These are phyloP conservation scores for Pristis pectinata DNA, from an alignment of 2,797 vertebrate genomes.

Conservation along the genomic window DNA sequence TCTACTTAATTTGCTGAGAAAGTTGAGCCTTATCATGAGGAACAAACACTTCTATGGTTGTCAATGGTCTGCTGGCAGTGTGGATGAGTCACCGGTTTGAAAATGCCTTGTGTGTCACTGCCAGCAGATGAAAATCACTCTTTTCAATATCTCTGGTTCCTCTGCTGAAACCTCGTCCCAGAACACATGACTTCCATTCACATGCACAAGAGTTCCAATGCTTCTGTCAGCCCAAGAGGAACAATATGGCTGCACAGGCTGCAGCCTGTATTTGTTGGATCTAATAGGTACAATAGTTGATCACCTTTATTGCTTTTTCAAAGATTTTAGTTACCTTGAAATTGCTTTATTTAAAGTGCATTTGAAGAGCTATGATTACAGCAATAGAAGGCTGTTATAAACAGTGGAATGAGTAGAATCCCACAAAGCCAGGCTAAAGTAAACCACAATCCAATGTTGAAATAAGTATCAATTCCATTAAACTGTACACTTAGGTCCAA, in stretches of 20 bases:
- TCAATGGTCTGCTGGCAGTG: not conserved
- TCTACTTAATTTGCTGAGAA: not conserved
- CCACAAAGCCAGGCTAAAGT: not conserved
- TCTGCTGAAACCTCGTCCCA: not conserved
- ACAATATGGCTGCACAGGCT: not conserved
- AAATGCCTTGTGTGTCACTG: not conserved
- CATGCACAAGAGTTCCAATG: not conserved
- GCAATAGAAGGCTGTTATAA: not conserved
- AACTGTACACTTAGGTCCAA: not conserved
- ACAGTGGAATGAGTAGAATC: not conserved
- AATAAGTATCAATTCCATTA: not conserved
- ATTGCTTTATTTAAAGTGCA: not conserved
- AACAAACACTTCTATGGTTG: not conserved
- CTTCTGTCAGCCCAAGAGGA: not conserved
- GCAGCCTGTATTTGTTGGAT: not conserved
- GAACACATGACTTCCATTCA: not conserved
- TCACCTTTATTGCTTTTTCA: not conserved
- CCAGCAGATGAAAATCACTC: not conserved
- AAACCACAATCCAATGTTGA: not conserved
- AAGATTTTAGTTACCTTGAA: not conserved
- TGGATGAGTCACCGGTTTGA: not conserved
- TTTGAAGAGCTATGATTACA: not conserved
- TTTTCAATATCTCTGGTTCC: not conserved
- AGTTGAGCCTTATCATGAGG: not conserved
- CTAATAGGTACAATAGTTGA: not conserved